Conservation (phyloP, 2,888 invertebrate species). For the Tillus elongatus region DNA sequence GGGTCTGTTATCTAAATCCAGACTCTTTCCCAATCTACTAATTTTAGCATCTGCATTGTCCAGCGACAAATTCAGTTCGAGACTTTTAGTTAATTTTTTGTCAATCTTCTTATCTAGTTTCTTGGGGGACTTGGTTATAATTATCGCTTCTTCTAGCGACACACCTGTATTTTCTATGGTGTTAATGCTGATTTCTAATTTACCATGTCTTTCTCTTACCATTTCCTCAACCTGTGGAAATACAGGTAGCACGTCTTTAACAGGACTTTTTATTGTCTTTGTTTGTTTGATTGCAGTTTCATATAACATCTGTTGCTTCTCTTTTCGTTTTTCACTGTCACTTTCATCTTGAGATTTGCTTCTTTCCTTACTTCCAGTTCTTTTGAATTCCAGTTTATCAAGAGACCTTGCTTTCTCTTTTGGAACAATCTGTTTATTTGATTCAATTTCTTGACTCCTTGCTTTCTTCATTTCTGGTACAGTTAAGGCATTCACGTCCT, state of each 20-base stretch:
- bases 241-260: conserved; percentile 60
- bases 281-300: conserved; percentile 69
- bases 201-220: conserved; percentile 63
- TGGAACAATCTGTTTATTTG: conserved; percentile 44
- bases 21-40: conserved; percentile 39
- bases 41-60: conserved; percentile 30
- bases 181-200: conserved; percentile 65
- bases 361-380: conserved; percentile 52
- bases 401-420: conserved; percentile 62
- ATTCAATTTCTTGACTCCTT: conserved; percentile 54
- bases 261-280: conserved; percentile 63
- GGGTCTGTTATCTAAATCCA: conserved; percentile 38
- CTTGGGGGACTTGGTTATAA: conserved; percentile 66
- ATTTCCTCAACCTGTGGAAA: conserved; percentile 67
- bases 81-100: conserved; percentile 50
- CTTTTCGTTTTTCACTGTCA: conserved; percentile 64
- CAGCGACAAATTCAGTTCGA: conserved; percentile 52
- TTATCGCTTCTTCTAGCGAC: conserved; percentile 57
- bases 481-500: conserved; percentile 23
- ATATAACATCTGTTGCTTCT: conserved; percentile 65
- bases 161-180: conserved; percentile 43
- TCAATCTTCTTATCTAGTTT: conserved; percentile 51
- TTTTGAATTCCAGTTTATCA: conserved; percentile 54
- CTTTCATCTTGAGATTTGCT: conserved; percentile 66
- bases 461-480: conserved; percentile 46